Evolutionary conservation across 2,797 vertebrate genomes (phyloP).

Genomic region (Betta splendens): DNA sequence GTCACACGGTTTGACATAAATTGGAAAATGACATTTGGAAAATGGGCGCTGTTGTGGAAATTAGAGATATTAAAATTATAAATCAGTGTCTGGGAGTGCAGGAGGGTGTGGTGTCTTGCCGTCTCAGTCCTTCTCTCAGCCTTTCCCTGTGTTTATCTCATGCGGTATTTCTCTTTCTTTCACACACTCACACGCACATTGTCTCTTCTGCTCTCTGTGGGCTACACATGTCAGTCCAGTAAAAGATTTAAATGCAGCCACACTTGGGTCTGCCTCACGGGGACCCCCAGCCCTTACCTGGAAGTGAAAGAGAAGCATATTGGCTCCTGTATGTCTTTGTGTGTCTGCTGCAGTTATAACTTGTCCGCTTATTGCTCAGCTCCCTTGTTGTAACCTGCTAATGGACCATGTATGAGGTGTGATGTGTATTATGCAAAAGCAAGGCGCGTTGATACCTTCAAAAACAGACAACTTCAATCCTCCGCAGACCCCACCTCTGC

Average conservation of each 20-base stretch:
- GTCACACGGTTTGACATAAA: constrained; percentile 90
- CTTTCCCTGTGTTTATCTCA: constrained; percentile 41
- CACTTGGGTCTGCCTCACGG: constrained; percentile 42
- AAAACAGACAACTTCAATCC: constrained; percentile 71
- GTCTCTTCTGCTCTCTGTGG: constrained; percentile 47
- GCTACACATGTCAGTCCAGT: constrained; percentile 53
- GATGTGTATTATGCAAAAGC: constrained; percentile 84
- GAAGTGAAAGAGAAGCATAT: constrained; percentile 45
- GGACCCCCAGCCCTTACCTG: constrained; percentile 53
- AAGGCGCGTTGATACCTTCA: constrained; percentile 79
- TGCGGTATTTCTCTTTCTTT: constrained; percentile 39
- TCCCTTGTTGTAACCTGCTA: constrained; percentile 75
- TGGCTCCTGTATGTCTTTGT: constrained; percentile 27
- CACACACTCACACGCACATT: constrained; percentile 39
- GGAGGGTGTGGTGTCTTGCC: constrained; percentile 55
- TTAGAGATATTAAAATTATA: constrained; percentile 97
- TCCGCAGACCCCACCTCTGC: constrained; percentile 63
- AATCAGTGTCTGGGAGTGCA: constrained; percentile 87
- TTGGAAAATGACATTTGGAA: constrained; percentile 93
- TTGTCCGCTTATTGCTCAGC: constrained; percentile 68
- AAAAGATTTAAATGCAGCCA: constrained; percentile 65
- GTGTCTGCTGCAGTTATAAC: constrained; percentile 45
- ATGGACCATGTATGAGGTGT: constrained; percentile 83
- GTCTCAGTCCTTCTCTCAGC: constrained; percentile 44
- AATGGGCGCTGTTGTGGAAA: constrained; percentile 86